A percentile compares a stretch with the other conserved stretches of the same genome.
Conservation (phyloP, 37 sponge, comb jelly and placozoan genomes). For the Diacarnus erythraeanus region DNA sequence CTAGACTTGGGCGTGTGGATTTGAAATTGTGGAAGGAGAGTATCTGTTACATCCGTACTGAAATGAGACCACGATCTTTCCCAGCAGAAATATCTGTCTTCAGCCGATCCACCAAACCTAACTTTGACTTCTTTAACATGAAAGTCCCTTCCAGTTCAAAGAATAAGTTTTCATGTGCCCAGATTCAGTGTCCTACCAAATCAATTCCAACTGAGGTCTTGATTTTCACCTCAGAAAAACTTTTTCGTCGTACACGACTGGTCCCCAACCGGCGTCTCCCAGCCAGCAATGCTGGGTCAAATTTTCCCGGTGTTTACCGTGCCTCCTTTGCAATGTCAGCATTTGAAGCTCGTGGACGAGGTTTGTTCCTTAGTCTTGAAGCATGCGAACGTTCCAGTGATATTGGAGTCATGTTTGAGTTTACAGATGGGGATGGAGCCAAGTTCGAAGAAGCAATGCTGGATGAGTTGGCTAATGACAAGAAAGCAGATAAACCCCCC, state of each 20-base stretch:
- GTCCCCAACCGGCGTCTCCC: not conserved
- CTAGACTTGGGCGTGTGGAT: constrained; percentile 19
- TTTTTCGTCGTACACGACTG: not conserved
- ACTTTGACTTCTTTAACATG: not conserved
- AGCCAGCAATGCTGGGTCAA: not conserved
- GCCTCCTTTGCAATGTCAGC: not conserved
- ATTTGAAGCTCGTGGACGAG: not conserved
- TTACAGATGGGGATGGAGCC: not conserved
- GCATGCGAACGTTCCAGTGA: not conserved
- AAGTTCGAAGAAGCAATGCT: not conserved
- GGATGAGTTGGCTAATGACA: not conserved
- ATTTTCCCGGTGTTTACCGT: constrained; percentile 15
- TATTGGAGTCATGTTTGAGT: constrained; percentile 18
- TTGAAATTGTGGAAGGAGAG: constrained; percentile 22
- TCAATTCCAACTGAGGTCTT: constrained; percentile 15
- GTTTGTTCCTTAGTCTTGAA: not conserved
- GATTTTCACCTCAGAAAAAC: not conserved
- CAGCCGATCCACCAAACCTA: constrained; percentile 8
- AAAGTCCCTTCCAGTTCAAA: not conserved
- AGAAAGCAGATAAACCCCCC: not conserved
- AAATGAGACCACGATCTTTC: not conserved
- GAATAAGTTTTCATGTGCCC: constrained; percentile 11
- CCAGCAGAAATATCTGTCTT: not conserved
- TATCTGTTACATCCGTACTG: constrained; percentile 20
- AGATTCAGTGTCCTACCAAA: constrained; percentile 23